Percentiles rank a stretch among this genome's conserved stretches.
Conservation (phyloP, 2,113 vertebrate genomes). For the Siphamia tubifer region DNA sequence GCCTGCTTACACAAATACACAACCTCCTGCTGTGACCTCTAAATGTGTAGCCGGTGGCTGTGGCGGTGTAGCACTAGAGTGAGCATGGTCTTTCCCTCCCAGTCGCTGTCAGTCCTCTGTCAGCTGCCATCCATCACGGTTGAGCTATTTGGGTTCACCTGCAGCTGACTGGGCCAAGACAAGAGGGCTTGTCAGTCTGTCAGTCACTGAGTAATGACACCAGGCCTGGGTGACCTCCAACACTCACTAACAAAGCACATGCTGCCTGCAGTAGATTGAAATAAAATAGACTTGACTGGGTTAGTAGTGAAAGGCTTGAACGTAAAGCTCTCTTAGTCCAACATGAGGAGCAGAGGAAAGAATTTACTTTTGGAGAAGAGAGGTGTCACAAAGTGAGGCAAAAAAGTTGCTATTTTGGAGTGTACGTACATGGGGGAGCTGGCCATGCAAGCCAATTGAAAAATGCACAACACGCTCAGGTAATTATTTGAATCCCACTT, state of each 20-base stretch:
- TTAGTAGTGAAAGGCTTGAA: not conserved
- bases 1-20: conserved; percentile 38
- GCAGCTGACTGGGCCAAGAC: conserved; percentile 79
- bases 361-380: not conserved
- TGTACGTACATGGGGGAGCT: not conserved
- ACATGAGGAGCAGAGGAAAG: not conserved
- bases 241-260: conserved; percentile 22
- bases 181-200: conserved; percentile 72
- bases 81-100: conserved; percentile 56
- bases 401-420: conserved; percentile 10
- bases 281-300: not conserved
- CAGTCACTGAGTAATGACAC: conserved; percentile 72
- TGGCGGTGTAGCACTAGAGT: conserved; percentile 12
- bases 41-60: conserved; percentile 23
- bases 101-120: conserved; percentile 81
- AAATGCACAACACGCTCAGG: conserved; percentile 15
- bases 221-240: conserved; percentile 58
- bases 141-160: conserved; percentile 79
- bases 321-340: not conserved
- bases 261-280: conserved; percentile 10
- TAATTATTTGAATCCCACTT: conserved; percentile 37
- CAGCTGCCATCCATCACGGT: conserved; percentile 85
- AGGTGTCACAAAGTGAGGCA: not conserved
- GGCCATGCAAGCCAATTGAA: too few species aligned
- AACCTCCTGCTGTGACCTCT: conserved; percentile 56